phyloP scores from a whole-genome alignment of 2,888 invertebrate species.

The Thereva nobilitata region DNA sequence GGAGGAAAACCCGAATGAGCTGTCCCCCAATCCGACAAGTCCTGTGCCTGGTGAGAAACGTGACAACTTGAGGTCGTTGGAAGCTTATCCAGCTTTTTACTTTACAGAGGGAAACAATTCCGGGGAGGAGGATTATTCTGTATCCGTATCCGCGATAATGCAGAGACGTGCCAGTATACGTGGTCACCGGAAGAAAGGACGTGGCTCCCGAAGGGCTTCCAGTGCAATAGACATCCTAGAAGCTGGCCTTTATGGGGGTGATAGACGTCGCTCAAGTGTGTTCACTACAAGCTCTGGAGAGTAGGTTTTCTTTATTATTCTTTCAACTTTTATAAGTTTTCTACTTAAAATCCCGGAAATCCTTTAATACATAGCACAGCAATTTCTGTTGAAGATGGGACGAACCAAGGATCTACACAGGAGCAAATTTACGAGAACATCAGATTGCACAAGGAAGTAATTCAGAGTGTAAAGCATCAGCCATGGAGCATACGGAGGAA shows the following conservation, averaged over 20 bases:
- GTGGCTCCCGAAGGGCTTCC: constrained; percentile 65
- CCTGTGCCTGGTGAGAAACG: constrained; percentile 46
- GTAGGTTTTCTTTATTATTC: constrained; percentile 60
- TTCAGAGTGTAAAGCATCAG: constrained; percentile 83
- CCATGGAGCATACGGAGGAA: constrained; percentile 84
- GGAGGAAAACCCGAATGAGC: constrained; percentile 47
- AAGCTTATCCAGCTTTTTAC: not conserved
- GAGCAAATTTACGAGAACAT: constrained; percentile 91
- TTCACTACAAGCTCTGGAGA: constrained; percentile 87
- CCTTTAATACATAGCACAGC: constrained; percentile 64
- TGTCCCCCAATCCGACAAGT: constrained; percentile 46
- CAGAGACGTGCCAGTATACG: constrained; percentile 77
- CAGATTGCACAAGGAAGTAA: constrained; percentile 86
- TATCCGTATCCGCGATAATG: constrained; percentile 82
- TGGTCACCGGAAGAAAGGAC: constrained; percentile 65
- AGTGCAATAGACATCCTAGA: constrained; percentile 58
- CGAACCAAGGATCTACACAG: constrained; percentile 68
- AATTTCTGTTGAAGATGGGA: constrained; percentile 75
- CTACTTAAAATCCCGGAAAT: not conserved
- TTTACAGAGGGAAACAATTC: constrained; percentile 58
- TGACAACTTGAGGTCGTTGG: not conserved
- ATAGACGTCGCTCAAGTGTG: constrained; percentile 70
- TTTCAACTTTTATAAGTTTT: constrained; percentile 3
- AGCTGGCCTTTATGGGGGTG: constrained; percentile 47
- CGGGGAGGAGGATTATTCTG: constrained; percentile 85